Conservation (phyloP, 2,113 vertebrate genomes). For the Misgurnus mizolepis region DNA sequence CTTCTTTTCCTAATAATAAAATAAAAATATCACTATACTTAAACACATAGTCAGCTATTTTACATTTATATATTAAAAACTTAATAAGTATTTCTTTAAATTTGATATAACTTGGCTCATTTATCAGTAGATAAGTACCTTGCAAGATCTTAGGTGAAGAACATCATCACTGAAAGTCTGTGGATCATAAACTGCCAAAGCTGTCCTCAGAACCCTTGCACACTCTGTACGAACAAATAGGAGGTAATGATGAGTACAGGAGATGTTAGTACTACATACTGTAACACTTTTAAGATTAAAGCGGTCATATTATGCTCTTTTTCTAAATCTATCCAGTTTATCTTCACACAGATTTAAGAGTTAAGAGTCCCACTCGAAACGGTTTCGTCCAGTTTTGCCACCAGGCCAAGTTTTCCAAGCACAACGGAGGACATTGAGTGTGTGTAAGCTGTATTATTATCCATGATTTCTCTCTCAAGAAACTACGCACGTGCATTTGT, state of each 20-base stretch:
- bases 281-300: not conserved
- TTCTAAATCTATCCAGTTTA: too few species aligned
- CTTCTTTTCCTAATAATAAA: constrained; percentile 66
- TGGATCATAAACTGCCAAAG: constrained; percentile 38
- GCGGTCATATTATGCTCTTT: too few species aligned
- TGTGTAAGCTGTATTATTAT: too few species aligned
- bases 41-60: not conserved
- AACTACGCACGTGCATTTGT: too few species aligned
- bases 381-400: too few species aligned
- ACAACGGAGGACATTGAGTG: too few species aligned
- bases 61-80: not conserved
- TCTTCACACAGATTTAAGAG: too few species aligned
- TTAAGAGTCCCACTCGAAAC: too few species aligned
- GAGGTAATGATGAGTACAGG: not conserved
- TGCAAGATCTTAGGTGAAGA: constrained; percentile 43
- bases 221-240: constrained; percentile 50
- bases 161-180: constrained; percentile 38
- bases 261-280: not conserved
- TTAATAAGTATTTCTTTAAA: too few species aligned
- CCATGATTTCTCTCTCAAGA: too few species aligned
- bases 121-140: constrained; percentile 46
- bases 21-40: not conserved
- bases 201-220: constrained; percentile 46
- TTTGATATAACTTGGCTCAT: not conserved
- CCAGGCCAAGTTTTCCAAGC: too few species aligned